Conservation (phyloP, 2,113 vertebrate species). For the Peromyscus leucopus region DNA sequence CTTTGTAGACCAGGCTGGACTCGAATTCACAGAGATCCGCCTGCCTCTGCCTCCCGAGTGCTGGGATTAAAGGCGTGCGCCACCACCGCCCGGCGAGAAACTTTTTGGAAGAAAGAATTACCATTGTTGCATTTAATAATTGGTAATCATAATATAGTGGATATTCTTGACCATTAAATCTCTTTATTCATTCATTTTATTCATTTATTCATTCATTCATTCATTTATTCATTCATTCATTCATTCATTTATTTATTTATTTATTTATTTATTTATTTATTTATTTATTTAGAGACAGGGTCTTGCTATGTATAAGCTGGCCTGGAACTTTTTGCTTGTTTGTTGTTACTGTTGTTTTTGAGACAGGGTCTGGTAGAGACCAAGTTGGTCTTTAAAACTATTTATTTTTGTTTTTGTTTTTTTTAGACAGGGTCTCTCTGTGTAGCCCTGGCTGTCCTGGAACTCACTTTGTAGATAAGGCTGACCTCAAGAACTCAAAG, state of each 20-base stretch:
- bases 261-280: not conserved
- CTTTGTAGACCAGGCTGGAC: too few species aligned
- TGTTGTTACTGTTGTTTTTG: not conserved
- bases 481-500: not conserved
- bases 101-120: not conserved
- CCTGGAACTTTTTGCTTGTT: not conserved
- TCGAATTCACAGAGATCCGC: too few species aligned
- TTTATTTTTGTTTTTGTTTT: not conserved
- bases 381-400: not conserved
- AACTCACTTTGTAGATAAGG: not conserved
- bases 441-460: not conserved
- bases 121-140: slow-evolving; percentile 26
- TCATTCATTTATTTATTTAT: not conserved
- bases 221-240: too few species aligned
- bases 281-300: not conserved
- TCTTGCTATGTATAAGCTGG: not conserved
- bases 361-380: not conserved
- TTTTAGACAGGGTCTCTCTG: not conserved
- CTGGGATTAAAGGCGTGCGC: too few species aligned
- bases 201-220: too few species aligned
- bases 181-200: not conserved
- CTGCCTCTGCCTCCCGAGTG: too few species aligned
- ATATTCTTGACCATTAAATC: not conserved
- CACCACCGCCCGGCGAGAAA: too few species aligned
- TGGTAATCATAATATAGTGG: not conserved